A percentile compares a stretch with the other conserved stretches of the same genome.
Conservation (phyloP, 2,113 vertebrate genomes). For the Psophia crepitans region DNA sequence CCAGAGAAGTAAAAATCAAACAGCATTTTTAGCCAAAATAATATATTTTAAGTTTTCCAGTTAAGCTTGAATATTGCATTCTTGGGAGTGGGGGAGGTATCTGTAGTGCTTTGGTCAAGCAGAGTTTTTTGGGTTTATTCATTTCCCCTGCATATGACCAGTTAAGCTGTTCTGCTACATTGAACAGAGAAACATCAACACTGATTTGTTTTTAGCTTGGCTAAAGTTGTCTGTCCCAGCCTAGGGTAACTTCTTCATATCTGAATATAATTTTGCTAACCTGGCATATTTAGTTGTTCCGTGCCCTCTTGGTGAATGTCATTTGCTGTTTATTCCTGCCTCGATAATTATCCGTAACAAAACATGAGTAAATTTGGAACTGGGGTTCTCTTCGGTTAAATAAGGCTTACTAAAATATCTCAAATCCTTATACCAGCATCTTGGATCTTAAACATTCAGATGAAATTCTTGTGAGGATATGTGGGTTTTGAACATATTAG, state of each 20-base stretch:
- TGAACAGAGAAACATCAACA: neutral
- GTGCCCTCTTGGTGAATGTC: neutral
- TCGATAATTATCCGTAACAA: neutral
- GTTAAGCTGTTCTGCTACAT: neutral
- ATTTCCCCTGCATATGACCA: neutral
- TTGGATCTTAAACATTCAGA: neutral
- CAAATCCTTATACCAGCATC: neutral
- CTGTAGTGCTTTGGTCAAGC: neutral
- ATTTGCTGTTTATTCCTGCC: neutral
- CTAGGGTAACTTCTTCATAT: neutral
- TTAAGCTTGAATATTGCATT: neutral
- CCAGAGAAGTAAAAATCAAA: slow-evolving; percentile 9
- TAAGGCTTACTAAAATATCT: neutral
- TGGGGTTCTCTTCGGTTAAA: neutral
- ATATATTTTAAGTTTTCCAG: neutral
- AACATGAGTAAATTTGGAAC: neutral
- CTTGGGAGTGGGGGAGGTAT: neutral
- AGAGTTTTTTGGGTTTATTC: neutral
- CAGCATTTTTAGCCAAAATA: neutral
- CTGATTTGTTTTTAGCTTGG: neutral
- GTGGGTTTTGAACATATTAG: neutral
- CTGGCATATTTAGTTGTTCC: neutral
- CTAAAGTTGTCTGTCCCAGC: neutral
- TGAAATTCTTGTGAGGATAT: neutral
- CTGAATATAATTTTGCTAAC: neutral